phyloP scores from a whole-genome alignment of 1,140 invertebrate genomes.

The Oryzaephilus surinamensis region DNA sequence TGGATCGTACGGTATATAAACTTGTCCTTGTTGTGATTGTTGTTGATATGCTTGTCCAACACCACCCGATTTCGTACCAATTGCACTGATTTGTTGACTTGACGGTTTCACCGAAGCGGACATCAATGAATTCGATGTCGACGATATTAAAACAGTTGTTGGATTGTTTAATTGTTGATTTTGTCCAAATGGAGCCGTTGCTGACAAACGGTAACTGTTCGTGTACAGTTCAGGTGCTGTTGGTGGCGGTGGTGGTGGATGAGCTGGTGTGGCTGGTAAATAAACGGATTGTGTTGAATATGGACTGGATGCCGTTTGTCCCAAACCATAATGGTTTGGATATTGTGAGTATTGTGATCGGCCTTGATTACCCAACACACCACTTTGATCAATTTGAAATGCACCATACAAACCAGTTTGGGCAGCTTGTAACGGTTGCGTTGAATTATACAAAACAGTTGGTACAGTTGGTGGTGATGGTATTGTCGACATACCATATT shows the following conservation, averaged over 20 bases:
- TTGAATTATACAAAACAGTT: slow-evolving; percentile 59
- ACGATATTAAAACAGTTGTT: slow-evolving; percentile 80
- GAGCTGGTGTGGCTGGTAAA: slow-evolving; percentile 49
- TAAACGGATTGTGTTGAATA: slow-evolving; percentile 57
- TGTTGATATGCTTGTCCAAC: slow-evolving; percentile 35
- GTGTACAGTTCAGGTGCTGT: slow-evolving; percentile 69
- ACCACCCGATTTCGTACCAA: slow-evolving; percentile 46
- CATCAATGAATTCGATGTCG: slow-evolving; percentile 79
- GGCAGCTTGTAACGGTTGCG: slow-evolving; percentile 50
- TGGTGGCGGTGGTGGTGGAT: slow-evolving; percentile 39
- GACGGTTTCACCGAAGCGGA: slow-evolving; percentile 79
- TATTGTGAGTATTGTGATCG: slow-evolving; percentile 58
- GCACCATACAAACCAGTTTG: slow-evolving; percentile 69
- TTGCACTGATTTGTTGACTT: slow-evolving; percentile 69
- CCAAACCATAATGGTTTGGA: slow-evolving; percentile 43
- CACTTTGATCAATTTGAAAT: slow-evolving; percentile 50
- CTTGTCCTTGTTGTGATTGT: slow-evolving; percentile 34
- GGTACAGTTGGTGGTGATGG: slow-evolving; percentile 72
- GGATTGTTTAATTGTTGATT: slow-evolving; percentile 72
- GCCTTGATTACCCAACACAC: slow-evolving; percentile 39
- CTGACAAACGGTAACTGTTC: slow-evolving; percentile 42
- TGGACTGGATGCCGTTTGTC: slow-evolving; percentile 41
- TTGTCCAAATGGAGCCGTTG: slow-evolving; percentile 56
- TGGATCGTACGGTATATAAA: slow-evolving; percentile 34
- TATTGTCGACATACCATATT: slow-evolving; percentile 68